Base-by-base conservation (phyloP, 2,113 vertebrate genomes). In the Micromys minutus region DNA sequence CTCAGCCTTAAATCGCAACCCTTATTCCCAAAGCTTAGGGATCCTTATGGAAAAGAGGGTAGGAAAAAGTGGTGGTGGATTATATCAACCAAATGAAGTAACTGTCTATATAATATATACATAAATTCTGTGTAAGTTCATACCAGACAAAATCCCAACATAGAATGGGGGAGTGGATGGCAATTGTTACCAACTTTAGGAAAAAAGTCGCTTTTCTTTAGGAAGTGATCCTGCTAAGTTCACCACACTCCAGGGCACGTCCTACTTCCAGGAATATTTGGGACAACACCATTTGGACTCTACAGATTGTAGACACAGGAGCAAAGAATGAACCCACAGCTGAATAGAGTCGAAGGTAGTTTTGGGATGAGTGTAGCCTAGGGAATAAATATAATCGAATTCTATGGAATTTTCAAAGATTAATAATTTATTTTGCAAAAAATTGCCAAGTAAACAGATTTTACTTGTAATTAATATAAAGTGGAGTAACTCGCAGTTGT, bases 281-380 rank as follows among this genome's bases (percentile, higher is more conserved):
- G 21, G 5, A 6, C 22, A 39, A 59, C 55, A 13, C 0, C 52
- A 39, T 7, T 13, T n/a, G 9, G 1, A 26, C 36, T 39, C 5
- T 24, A 3, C 7, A 36, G 11, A 1, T n/a, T 57, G 13, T 3
- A 24, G 21, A 81, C 10, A 57, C 22, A 39, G n/a, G 55, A 81
- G 12, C 22, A 59, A 22, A 59, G 22, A 57, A 6, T 26, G 24
- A 39, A 39, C 16, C 39, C 16, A 12, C 57, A 59, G 22, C 39
- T 16, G n/a, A 0, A 55, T 81, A 22, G 52, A 81, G 3, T 26
- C 19, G 2, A 57, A 6, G 19, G 52, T 57, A 57, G 21, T 59
- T 59, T 59, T 57, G 5, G 10, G 36, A 81, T 36, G 6, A 16
- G 3, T 39, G 36, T 13, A 39, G 52, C 22, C 22, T 81, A 12